Base-by-base conservation (phyloP, 2,113 vertebrate genomes). In the Scolopax mira region DNA sequence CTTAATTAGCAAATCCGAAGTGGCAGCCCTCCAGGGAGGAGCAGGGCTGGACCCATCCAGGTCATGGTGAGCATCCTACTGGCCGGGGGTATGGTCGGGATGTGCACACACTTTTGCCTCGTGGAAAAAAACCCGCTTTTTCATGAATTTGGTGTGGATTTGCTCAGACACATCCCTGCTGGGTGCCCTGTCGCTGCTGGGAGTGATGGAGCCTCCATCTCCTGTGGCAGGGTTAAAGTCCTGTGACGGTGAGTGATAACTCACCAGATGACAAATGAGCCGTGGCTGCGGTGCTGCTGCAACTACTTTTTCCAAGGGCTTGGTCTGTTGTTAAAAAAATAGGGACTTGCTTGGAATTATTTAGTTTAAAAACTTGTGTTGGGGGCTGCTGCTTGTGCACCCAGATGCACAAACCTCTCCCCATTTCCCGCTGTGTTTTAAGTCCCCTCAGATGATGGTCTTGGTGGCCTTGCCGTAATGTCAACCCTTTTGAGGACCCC, bases 221-320 rank as follows among this genome's bases (percentile, higher is more conserved):
- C 48, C 80, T 10, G 55, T 48, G 80, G 23, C 89, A 46, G 91
- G 89, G 89, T 92, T 95, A 75, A 92, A 84, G 52, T 89, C 61
- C 48, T 9, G 48, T 64, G 93, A 74, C 3, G 54, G 57, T 57
- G 95, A 84, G 80, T 31, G 92, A 91, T 95, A 49, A 4, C 82
- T 77, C n/a, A 11, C 44, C 60, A 42, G 52, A 18, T 95, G 93
- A 94, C 84, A 79, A 81, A 90, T 12, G 86, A 93, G 85, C 41
- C 1, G 1, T 65, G 85, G 33, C 64, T 74, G 37, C 23, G 0
- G 73, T 89, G 92, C 30, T 80, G 41, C 81, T 87, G 73, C 83
- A 57, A n/a, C 48, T 21, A 51, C 60, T 78, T 89, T 87, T 92
- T 74, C 19, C 93, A 94, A 93, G 93, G 83, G 80, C 93, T 95